Percentiles rank a stretch among this genome's conserved stretches.
phyloP scores from a whole-genome alignment of 2,797 vertebrate genomes.

The Anguilla pacifica region DNA sequence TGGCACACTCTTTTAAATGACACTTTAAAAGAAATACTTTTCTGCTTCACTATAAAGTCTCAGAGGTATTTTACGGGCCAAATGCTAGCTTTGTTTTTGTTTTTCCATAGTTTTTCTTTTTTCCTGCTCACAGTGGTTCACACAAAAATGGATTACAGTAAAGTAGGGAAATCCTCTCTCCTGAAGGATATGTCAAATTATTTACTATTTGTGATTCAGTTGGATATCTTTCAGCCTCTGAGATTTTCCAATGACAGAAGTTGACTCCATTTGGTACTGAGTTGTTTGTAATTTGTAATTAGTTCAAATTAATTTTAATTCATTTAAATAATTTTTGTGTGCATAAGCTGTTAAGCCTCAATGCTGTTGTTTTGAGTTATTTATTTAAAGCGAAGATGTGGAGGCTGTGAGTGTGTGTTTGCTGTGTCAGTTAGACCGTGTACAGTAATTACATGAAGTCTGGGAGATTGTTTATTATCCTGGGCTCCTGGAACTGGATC shows the following conservation, averaged over 20 bases:
- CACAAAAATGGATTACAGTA: not conserved
- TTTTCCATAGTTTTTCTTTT: not conserved
- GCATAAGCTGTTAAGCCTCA: not conserved
- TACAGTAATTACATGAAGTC: constrained; percentile 63
- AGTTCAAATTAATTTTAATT: constrained; percentile 15
- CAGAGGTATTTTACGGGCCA: not conserved
- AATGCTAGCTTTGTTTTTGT: constrained; percentile 8
- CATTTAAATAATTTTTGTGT: not conserved
- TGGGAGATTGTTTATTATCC: constrained; percentile 65
- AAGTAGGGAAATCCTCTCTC: constrained; percentile 25
- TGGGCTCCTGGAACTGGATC: constrained; percentile 64
- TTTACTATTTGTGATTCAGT: constrained; percentile 5
- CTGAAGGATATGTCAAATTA: constrained; percentile 6
- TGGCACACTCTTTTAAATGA: not conserved
- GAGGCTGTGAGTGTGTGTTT: constrained; percentile 35
- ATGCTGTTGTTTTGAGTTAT: constrained; percentile 18
- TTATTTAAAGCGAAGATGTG: constrained; percentile 18
- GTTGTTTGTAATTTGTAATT: constrained; percentile 9
- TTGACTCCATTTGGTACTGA: not conserved
- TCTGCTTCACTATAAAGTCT: not conserved
- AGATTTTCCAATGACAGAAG: not conserved
- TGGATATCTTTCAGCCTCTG: constrained; percentile 6
- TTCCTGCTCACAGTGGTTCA: constrained; percentile 1
- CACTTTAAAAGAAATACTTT: constrained; percentile 21
- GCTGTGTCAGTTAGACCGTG: constrained; percentile 49